A percentile compares a stretch with the other conserved stretches of the same genome.
Conservation (phyloP, 2,113 vertebrate species). For the Corynorhinus townsendii region DNA sequence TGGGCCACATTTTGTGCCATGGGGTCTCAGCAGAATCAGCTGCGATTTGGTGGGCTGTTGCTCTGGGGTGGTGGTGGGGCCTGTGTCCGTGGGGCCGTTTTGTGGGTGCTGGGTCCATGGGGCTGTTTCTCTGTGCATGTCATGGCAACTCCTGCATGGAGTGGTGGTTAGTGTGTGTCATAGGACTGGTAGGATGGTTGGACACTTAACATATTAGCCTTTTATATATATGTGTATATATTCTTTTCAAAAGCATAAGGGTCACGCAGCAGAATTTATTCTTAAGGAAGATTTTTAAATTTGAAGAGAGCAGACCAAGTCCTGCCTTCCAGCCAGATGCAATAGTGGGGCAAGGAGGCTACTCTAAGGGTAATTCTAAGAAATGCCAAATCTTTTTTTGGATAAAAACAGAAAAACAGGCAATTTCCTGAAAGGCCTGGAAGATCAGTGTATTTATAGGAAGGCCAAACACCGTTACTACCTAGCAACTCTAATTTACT, state of each 20-base stretch:
- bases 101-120: too few species aligned
- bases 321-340: not conserved
- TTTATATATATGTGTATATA: not conserved
- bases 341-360: not conserved
- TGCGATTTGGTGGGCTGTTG: too few species aligned
- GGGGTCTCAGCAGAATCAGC: too few species aligned
- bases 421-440: not conserved
- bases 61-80: too few species aligned
- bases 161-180: too few species aligned
- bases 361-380: not conserved
- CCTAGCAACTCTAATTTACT: not conserved
- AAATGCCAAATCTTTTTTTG: not conserved
- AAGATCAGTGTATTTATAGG: not conserved
- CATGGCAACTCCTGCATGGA: too few species aligned
- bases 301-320: not conserved
- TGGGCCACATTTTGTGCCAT: too few species aligned
- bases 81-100: too few species aligned
- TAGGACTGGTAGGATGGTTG: accelerated
- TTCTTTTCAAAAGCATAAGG: not conserved
- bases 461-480: not conserved
- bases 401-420: not conserved
- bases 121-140: too few species aligned
- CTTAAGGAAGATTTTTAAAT: not conserved
- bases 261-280: not conserved
- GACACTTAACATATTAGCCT: too few species aligned